Conservation (phyloP, 2,113 vertebrate genomes). For the Clarias macrocephalus region DNA sequence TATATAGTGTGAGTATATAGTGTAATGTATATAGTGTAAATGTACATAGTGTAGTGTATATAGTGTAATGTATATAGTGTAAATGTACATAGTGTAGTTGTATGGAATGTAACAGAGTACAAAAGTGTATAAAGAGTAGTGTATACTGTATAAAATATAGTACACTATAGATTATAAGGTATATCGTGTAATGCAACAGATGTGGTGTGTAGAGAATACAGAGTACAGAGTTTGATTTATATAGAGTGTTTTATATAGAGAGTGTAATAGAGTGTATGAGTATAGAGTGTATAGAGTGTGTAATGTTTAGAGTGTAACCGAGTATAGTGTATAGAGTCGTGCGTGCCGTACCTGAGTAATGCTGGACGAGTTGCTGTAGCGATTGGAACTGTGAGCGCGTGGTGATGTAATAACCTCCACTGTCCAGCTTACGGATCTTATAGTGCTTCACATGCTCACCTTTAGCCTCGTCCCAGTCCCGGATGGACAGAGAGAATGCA, state of each 20-base stretch:
- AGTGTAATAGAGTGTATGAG: not conserved
- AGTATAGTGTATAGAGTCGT: not conserved
- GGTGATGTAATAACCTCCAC: slow-evolving; percentile 96
- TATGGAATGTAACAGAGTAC: no score
- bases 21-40: not conserved
- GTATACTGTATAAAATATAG: no score
- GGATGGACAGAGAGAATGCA: slow-evolving; percentile 96
- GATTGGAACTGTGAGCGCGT: slow-evolving; percentile 96
- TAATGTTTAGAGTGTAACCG: not conserved
- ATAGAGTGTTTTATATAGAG: not conserved
- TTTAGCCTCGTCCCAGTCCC: slow-evolving; percentile 96
- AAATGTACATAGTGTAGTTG: no score
- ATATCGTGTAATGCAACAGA: no score
- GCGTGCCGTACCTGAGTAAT: slow-evolving; percentile 87
- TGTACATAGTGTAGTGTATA: not conserved
- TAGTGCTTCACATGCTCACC: slow-evolving; percentile 98
- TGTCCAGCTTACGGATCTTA: slow-evolving; percentile 98
- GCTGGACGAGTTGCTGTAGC: slow-evolving; percentile 92
- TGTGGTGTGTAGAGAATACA: not conserved
- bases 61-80: not conserved
- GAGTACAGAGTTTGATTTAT: not conserved
- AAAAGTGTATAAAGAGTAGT: no score
- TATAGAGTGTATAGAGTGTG: not conserved
- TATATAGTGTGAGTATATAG: not conserved
- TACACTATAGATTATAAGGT: no score